Evolutionary conservation across 2,797 vertebrate genomes (phyloP).

Genomic region (Streptopelia turtur): DNA sequence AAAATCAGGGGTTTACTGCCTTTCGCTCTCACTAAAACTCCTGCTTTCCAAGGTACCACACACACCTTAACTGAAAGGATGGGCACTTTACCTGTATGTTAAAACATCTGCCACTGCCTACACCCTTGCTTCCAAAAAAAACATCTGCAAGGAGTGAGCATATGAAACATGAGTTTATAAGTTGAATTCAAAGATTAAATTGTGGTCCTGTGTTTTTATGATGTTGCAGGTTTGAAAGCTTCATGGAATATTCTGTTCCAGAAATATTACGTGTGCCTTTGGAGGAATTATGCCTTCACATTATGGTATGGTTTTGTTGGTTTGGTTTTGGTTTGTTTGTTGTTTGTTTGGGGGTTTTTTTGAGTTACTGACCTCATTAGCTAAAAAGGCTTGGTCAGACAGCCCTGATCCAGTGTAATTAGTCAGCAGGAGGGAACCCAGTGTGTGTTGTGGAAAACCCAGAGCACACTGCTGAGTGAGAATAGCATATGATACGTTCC

Average conservation of each 20-base stretch:
- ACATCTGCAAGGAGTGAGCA: background rate
- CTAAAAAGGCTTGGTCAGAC: background rate
- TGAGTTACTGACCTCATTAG: background rate
- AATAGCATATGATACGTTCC: background rate
- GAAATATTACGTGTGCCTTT: conserved; percentile 97
- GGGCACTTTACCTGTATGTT: background rate
- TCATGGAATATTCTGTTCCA: conserved; percentile 94
- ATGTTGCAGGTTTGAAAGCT: conserved; percentile 87
- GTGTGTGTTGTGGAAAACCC: background rate
- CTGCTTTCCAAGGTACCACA: background rate
- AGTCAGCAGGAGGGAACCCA: background rate
- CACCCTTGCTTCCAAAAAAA: background rate
- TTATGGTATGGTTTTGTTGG: conserved; percentile 85
- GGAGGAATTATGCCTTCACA: conserved; percentile 96
- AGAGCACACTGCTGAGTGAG: background rate
- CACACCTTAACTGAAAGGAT: background rate
- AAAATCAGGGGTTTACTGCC: fast-evolving
- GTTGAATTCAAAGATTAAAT: background rate
- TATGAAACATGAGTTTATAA: background rate
- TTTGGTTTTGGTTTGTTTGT: conserved; percentile 25
- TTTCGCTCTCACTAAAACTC: background rate
- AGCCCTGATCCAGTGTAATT: background rate
- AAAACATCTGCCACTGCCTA: background rate
- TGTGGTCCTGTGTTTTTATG: background rate
- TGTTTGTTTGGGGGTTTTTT: background rate